Base-by-base conservation (phyloP, 2,113 vertebrate genomes). In the Phaethon lepturus region DNA sequence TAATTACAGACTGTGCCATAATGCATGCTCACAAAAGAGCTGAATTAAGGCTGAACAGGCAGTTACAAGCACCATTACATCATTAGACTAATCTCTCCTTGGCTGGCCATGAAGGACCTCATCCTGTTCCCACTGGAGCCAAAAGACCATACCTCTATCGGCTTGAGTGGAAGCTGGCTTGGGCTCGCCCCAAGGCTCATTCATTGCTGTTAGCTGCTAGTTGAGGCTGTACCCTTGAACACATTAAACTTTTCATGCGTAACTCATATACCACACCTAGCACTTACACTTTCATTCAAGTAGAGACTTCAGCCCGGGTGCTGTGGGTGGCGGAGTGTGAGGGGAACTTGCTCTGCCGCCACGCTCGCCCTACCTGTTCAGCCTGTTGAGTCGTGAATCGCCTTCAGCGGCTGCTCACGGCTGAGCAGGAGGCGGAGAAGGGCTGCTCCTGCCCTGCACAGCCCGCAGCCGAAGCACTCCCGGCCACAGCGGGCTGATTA, bases 61-160 rank as follows among this genome's bases (percentile, higher is more conserved):
- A 93, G 56, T 95, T 92, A 94, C 80, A 96, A 95, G 91, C 93
- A 81, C 76, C 76, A 94, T 95, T 89, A 91, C 91, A 94, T 91
- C 95, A 95, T 89, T 85, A 92, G 73, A 64, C 86, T 96, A 94
- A 95, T 86, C 80, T 93, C 76, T 87, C 83, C 76, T 94, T 95
- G 95, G 69, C 91, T 85, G 88, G 69, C 58, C 90, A 42, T 58
- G 74, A 81, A 91, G 88, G 86, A 77, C 80, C 83, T 95, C 73
- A 75, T 92, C 84, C 80, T 87, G 33, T 84, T 97, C 83, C 76
- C 83, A 93, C 47, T 73, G 86, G 91, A 82, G 89, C 86, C 89
- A 91, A 50, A 86, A 91, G 72, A 60, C 72, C 56, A 13, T 71
- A 55, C 69, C 81, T 94, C 87, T 64, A n/a, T 49, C 13, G 1